These are phyloP conservation scores for Callocephalon fimbriatum DNA, from an alignment of 2,113 vertebrate species.

Conservation along the genomic window DNA sequence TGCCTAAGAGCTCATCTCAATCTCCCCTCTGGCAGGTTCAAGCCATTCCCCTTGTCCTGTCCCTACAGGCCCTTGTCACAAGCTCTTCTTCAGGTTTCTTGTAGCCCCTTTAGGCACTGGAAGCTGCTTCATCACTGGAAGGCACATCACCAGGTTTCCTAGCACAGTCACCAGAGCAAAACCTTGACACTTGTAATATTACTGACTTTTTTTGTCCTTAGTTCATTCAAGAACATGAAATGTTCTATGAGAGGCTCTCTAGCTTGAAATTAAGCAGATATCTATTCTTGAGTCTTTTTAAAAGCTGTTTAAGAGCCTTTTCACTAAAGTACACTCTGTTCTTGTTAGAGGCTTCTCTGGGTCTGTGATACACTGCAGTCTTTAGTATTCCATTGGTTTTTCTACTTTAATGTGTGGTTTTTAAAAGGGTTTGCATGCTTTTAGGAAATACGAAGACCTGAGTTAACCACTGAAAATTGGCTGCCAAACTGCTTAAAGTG, in stretches of 20 bases:
- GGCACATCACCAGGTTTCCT: neutral
- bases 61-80: neutral
- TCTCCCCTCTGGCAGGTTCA: neutral
- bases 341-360: neutral
- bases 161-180: neutral
- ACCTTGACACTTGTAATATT: neutral
- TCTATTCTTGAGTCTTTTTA: neutral
- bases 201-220: neutral
- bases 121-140: neutral
- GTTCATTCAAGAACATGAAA: neutral
- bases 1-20: neutral
- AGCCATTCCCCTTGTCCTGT: neutral
- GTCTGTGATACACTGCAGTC: neutral
- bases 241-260: neutral
- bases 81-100: neutral
- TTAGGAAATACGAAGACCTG: neutral
- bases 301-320: neutral
- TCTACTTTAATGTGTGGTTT: neutral
- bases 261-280: conserved; percentile 24
- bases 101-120: neutral
- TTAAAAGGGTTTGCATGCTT: neutral
- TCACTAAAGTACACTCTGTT: neutral
- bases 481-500: conserved; percentile 30
- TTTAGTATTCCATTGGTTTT: neutral
- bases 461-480: conserved; percentile 14